These are phyloP conservation scores for Epirrita christyi DNA, from an alignment of 2,888 invertebrate genomes.

Conservation along the genomic window DNA sequence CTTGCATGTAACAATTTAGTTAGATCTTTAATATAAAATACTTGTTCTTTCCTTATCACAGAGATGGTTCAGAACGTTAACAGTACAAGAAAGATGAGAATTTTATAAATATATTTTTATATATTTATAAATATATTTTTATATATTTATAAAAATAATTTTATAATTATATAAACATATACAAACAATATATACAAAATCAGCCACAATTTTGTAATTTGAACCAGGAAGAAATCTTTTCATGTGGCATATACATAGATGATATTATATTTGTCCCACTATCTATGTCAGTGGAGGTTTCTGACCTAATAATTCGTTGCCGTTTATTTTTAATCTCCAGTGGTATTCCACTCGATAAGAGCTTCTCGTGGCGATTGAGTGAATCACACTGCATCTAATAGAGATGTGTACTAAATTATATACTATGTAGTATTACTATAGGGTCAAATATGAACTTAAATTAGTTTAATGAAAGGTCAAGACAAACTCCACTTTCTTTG, in stretches of 20 bases:
- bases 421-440: neutral
- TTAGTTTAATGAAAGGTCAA: neutral
- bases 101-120: too few species aligned
- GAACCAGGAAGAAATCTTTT: constrained; percentile 12
- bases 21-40: too few species aligned
- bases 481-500: too few species aligned
- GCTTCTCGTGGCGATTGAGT: constrained; percentile 42
- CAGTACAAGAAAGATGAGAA: too few species aligned
- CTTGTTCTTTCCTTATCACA: too few species aligned
- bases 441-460: neutral
- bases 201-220: neutral
- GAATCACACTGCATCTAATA: constrained; percentile 59
- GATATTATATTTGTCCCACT: constrained; percentile 11
- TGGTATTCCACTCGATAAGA: constrained; percentile 43
- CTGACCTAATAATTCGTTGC: constrained; percentile 43
- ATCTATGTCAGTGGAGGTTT: constrained; percentile 39
- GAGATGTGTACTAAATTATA: neutral
- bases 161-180: too few species aligned
- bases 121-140: too few species aligned
- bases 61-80: too few species aligned
- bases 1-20: too few species aligned
- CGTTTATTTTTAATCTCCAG: constrained; percentile 41
- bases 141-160: too few species aligned
- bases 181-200: too few species aligned
- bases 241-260: neutral